Base-by-base conservation (phyloP, 1,140 invertebrate species). In the Calycopis cecrops region DNA sequence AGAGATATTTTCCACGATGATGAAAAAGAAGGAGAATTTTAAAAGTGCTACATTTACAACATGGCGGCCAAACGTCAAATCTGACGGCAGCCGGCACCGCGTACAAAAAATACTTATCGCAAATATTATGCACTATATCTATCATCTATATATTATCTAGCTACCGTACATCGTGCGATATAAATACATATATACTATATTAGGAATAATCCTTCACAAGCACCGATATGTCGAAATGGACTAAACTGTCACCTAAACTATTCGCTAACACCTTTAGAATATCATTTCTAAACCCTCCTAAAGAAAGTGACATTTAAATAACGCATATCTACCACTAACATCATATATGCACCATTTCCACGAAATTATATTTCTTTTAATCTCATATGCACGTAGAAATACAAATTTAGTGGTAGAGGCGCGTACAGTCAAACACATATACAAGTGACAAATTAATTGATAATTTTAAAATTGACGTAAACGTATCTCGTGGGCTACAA, bases 221-320 rank as follows among this genome's bases (percentile, higher is more conserved):
- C 79, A 85, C 80, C 82, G 82, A 85, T 85, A 85, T 85, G 80
- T 84, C 62, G 62, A 76, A 65, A 75, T 85, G 79, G 79, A 85
- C 77, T 82, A 82, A 68, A 62, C 14, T 65, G 73, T 71, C 69
- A 59, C 52, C 69, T 80, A 76, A 62, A 71, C 59, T 62, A 60
- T 65, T 73, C 59, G 42, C 65, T 72, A 72, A 65, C 54, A 60
- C 56, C 44, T 73, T 81, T 85, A 85, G 74, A 82, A 85, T 85
- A 76, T 79, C 59, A 69, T 76, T 78, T 65, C 40, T 66, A 71
- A 69, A 75, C 63, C 57, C 55, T 47, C 48, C 67, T 79, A 83
- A 65, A 74, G 69, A 38, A 34, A 28, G 33, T 28, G 14, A 16
- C 17, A 44, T 44, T 16, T 3, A 44, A 44, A 44, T 16, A 17